A percentile compares a stretch with the other conserved stretches of the same genome.
Evolutionary conservation across 2,797 vertebrate genomes (phyloP).

Genomic region (Spinus pinus): DNA sequence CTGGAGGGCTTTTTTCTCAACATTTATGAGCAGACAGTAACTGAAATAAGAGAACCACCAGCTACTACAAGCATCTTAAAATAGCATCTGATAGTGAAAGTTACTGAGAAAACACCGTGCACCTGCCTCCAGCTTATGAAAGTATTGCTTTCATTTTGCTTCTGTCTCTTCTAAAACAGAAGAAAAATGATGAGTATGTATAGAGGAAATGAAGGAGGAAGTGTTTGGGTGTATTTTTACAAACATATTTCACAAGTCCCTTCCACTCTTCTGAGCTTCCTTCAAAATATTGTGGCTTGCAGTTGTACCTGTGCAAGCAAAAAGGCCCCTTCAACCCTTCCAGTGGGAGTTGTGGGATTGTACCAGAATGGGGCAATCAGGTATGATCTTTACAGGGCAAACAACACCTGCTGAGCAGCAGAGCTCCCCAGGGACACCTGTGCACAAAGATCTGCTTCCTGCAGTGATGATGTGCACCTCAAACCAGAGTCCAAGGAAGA

Average conservation of each 20-base stretch:
- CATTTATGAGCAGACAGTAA: conserved; percentile 2
- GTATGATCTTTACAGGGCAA: neutral
- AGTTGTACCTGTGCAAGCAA: neutral
- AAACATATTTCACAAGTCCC: conserved; percentile 36
- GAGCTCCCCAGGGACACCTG: neutral
- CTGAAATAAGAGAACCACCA: neutral
- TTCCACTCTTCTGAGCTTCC: conserved; percentile 12
- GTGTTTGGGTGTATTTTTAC: conserved; percentile 32
- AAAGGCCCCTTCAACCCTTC: neutral
- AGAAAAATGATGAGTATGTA: conserved; percentile 19
- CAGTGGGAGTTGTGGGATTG: neutral
- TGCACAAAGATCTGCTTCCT: neutral
- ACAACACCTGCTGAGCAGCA: neutral
- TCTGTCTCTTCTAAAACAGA: neutral
- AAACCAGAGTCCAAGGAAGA: neutral
- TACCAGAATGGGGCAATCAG: neutral
- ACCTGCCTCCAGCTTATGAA: conserved; percentile 46
- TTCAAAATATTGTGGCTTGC: neutral
- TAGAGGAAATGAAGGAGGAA: conserved; percentile 28
- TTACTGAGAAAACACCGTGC: neutral
- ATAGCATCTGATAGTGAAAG: conserved; percentile 51
- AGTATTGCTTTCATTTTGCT: conserved; percentile 23
- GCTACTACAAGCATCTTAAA: conserved; percentile 25
- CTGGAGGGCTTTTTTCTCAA: conserved; percentile 16
- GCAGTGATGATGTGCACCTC: fast-evolving